These are phyloP conservation scores for Scolopax bukidnonensis DNA, from an alignment of 2,797 vertebrate genomes.

Conservation along the genomic window DNA sequence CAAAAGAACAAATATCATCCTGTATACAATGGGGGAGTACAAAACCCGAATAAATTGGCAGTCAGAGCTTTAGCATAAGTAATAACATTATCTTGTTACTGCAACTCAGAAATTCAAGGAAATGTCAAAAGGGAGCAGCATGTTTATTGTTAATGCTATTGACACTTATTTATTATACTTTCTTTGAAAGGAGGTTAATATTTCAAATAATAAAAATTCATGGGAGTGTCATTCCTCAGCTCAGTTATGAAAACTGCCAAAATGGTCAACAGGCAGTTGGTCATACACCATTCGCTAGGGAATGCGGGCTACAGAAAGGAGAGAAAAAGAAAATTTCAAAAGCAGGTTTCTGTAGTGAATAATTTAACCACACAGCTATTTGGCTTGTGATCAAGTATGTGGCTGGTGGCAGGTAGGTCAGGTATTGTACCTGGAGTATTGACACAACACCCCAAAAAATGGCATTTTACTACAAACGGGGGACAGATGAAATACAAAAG, in stretches of 20 bases:
- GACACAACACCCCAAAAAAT: neutral
- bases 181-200: constrained; percentile 59
- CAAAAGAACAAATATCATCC: neutral
- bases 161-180: constrained; percentile 47
- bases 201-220: constrained; percentile 62
- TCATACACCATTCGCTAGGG: constrained; percentile 22
- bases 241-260: constrained; percentile 62
- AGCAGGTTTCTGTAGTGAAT: constrained; percentile 44
- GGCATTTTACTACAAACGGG: neutral
- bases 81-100: neutral
- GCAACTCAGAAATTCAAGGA: constrained; percentile 41
- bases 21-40: neutral
- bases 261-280: constrained; percentile 20
- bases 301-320: neutral
- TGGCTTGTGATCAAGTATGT: neutral
- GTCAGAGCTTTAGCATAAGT: constrained; percentile 1
- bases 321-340: constrained; percentile 33
- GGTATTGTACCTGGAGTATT: constrained; percentile 22
- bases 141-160: constrained; percentile 38
- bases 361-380: constrained; percentile 56
- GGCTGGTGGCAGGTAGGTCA: neutral
- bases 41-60: neutral
- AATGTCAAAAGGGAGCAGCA: constrained; percentile 8
- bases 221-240: constrained; percentile 34
- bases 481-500: constrained; percentile 7